phyloP scores from a whole-genome alignment of 2,113 vertebrate species.

The Caracal caracal region DNA sequence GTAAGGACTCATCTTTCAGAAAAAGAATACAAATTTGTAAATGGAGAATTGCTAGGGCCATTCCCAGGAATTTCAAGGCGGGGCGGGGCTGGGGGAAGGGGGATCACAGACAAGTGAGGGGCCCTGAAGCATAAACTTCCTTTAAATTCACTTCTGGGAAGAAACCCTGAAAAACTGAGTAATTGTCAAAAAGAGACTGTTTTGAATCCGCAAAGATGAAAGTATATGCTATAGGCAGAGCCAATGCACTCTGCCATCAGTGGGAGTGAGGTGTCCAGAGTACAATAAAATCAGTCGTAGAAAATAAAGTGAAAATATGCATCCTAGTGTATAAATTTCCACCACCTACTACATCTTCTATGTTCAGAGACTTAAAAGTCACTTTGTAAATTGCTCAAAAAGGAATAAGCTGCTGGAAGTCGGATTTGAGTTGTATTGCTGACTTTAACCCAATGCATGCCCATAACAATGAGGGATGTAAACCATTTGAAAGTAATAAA shows the following conservation, averaged over 20 bases:
- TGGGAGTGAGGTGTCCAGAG: conserved; percentile 11
- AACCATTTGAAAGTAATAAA: conserved; percentile 33
- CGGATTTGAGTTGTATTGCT: conserved; percentile 28
- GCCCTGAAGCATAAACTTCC: not conserved
- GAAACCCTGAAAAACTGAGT: not conserved
- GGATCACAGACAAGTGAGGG: not conserved
- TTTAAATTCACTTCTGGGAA: not conserved
- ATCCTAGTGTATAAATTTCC: conserved; percentile 51
- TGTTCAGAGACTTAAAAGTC: conserved; percentile 57
- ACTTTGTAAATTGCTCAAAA: conserved; percentile 60
- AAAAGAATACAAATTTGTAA: conserved; percentile 34
- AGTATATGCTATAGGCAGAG: not conserved
- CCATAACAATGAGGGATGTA: not conserved
- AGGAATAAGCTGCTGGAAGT: conserved; percentile 34
- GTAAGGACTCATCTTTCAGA: not conserved
- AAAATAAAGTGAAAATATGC: conserved; percentile 63
- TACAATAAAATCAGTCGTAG: not conserved
- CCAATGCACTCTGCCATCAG: not conserved
- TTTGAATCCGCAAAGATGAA: not conserved
- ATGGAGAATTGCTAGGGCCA: not conserved
- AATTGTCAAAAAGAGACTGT: not conserved
- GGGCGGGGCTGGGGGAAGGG: too few relatives aligned
- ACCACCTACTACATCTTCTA: conserved; percentile 60
- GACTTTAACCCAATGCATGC: conserved; percentile 35
- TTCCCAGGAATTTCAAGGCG: not conserved